A percentile compares a stretch with the other conserved stretches of the same genome.
Evolutionary conservation across 2,888 invertebrate species (phyloP).

Genomic region (Leptopilina drosophilae): DNA sequence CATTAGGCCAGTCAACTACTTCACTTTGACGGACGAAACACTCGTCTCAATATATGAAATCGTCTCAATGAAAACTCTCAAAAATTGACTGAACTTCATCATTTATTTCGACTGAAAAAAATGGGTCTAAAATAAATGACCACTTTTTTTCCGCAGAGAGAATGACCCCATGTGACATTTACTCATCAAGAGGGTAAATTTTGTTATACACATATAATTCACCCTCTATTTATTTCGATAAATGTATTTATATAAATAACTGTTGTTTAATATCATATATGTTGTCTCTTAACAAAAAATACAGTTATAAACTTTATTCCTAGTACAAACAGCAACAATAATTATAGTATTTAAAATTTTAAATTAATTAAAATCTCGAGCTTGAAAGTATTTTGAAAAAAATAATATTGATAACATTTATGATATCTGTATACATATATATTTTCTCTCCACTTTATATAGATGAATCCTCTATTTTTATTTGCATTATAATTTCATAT

Average conservation of each 20-base stretch:
- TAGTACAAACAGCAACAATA: too few species aligned
- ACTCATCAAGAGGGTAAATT: background rate
- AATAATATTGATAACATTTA: slow-evolving; percentile 37
- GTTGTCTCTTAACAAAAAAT: slow-evolving; percentile 25
- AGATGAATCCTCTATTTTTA: slow-evolving; percentile 40
- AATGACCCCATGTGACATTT: slow-evolving; percentile 34
- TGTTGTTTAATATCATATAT: slow-evolving; percentile 51
- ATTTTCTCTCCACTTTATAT: slow-evolving; percentile 51
- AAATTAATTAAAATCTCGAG: too few species aligned
- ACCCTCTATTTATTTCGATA: slow-evolving; percentile 49
- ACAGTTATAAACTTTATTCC: background rate
- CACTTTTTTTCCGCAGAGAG: background rate
- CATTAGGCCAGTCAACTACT: slow-evolving; percentile 76
- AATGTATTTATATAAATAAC: slow-evolving; percentile 55
- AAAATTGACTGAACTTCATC: slow-evolving; percentile 30
- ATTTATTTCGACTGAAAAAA: background rate
- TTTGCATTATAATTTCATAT: slow-evolving; percentile 39
- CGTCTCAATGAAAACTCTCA: background rate
- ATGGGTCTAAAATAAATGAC: background rate
- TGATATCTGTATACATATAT: slow-evolving; percentile 46
- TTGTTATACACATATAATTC: background rate
- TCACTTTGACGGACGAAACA: slow-evolving; percentile 63
- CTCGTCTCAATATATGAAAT: background rate
- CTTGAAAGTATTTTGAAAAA: too few species aligned
- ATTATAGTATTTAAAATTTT: too few species aligned